Conservation (phyloP, 1,140 invertebrate genomes). For the Dreissena rostriformis region DNA sequence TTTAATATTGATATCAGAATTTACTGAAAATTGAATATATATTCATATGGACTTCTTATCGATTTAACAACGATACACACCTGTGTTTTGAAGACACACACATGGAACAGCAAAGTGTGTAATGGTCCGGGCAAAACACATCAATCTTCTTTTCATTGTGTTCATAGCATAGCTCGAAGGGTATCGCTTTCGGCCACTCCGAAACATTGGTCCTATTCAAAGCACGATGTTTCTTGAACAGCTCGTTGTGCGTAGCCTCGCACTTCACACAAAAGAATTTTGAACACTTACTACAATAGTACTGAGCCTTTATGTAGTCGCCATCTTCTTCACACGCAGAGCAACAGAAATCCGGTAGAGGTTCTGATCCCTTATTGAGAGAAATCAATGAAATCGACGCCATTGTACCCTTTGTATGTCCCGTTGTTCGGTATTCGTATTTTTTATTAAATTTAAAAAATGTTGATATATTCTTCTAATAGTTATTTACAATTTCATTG, state of each 20-base stretch:
- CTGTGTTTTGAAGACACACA: background rate
- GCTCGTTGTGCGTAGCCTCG: background rate
- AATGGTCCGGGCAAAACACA: background rate
- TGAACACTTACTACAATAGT: background rate
- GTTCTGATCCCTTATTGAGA: too few species aligned
- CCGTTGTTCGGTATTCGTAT: too few species aligned
- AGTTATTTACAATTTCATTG: too few species aligned
- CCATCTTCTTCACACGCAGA: conserved; percentile 1
- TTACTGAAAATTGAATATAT: too few species aligned
- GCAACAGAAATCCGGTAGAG: background rate
- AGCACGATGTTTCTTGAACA: background rate
- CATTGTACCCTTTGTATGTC: too few species aligned
- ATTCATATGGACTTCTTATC: too few species aligned
- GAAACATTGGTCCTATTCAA: background rate
- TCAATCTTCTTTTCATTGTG: background rate
- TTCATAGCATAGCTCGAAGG: background rate
- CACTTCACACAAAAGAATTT: background rate
- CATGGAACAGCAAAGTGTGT: background rate
- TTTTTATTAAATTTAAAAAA: too few species aligned
- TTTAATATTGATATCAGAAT: too few species aligned
- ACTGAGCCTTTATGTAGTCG: background rate
- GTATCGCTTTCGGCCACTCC: background rate
- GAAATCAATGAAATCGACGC: too few species aligned
- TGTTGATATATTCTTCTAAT: too few species aligned
- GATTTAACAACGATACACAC: background rate